These are phyloP conservation scores for Artibeus lituratus DNA, from an alignment of 2,797 vertebrate species.

Conservation along the genomic window DNA sequence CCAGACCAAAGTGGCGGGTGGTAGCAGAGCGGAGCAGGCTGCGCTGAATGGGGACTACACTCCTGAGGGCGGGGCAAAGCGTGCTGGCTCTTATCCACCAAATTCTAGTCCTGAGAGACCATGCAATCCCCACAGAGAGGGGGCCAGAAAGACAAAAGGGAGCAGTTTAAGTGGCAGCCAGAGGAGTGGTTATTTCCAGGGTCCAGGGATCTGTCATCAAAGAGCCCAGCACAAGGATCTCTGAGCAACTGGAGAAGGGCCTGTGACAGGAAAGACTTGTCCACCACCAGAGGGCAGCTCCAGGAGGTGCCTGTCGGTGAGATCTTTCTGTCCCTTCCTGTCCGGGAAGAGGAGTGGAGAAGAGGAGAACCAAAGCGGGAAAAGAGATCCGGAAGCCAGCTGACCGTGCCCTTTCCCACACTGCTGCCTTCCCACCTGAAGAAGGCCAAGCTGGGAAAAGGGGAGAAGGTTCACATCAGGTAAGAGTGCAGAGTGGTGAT, in stretches of 20 bases:
- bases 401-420: neutral
- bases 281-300: neutral
- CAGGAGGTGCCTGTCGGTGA: neutral
- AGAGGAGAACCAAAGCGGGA: neutral
- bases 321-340: neutral
- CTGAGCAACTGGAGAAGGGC: neutral
- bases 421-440: neutral
- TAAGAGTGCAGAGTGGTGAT: neutral
- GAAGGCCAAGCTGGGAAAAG: neutral
- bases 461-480: neutral
- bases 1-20: neutral
- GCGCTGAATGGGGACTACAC: accelerated
- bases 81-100: neutral
- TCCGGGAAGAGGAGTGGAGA: neutral
- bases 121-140: neutral
- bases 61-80: neutral
- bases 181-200: neutral
- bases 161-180: neutral
- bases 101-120: neutral
- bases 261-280: neutral
- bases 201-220: neutral
- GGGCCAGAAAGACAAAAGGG: neutral
- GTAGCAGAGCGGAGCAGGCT: neutral
- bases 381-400: neutral
- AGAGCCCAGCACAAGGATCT: neutral